These are phyloP conservation scores for Odontocolon sp. DNA, from an alignment of 2,888 invertebrate species.

Conservation along the genomic window DNA sequence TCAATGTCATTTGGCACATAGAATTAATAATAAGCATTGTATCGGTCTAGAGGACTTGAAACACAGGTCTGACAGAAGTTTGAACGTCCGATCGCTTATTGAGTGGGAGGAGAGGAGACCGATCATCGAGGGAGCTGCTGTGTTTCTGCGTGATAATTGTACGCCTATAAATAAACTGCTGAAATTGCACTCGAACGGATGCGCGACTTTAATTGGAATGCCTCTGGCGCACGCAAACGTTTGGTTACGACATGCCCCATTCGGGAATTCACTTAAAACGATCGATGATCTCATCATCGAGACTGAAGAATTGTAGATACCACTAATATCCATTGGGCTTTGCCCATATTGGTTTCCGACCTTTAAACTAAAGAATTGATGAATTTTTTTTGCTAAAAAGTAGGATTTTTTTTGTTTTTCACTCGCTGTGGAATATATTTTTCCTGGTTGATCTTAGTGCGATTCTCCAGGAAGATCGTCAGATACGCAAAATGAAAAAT, in stretches of 20 bases:
- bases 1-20: conserved; percentile 8
- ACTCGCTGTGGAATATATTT: background rate
- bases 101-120: conserved; percentile 64
- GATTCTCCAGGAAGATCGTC: conserved; percentile 44
- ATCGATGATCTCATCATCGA: conserved; percentile 66
- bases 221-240: conserved; percentile 69
- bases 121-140: conserved; percentile 67
- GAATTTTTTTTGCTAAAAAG: background rate
- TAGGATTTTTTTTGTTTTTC: background rate
- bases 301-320: conserved; percentile 13
- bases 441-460: background rate
- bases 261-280: conserved; percentile 72
- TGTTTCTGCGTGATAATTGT: conserved; percentile 71
- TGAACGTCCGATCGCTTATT: conserved; percentile 18
- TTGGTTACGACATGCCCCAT: conserved; percentile 70
- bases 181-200: conserved; percentile 70
- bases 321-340: conserved; percentile 21
- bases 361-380: conserved; percentile 29
- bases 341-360: conserved; percentile 40
- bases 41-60: conserved; percentile 1
- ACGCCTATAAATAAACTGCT: conserved; percentile 74
- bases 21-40: conserved; percentile 20
- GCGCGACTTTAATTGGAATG: conserved; percentile 74
- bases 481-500: conserved; percentile 52
- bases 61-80: conserved; percentile 18